These are phyloP conservation scores for Drosophila auraria DNA, from an alignment of 1,140 invertebrate species.

Conservation along the genomic window DNA sequence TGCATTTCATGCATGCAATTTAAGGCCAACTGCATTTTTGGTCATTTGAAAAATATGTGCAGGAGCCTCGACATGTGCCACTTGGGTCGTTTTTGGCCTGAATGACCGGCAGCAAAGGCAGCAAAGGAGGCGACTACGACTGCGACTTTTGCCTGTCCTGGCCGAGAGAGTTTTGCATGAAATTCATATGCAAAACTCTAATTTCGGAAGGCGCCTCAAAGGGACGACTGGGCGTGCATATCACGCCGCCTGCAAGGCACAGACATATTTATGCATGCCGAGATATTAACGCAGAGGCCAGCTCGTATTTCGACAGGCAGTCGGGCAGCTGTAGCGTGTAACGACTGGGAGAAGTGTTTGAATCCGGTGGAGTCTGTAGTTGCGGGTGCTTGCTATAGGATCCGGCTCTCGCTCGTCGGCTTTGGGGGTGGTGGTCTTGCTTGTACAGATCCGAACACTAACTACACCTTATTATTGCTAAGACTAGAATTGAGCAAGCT, in stretches of 20 bases:
- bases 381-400: too few relatives aligned
- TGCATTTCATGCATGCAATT: constrained; percentile 77
- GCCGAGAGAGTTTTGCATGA: constrained; percentile 43
- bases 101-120: constrained; percentile 40
- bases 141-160: constrained; percentile 7
- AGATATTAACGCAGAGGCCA: constrained; percentile 52
- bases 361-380: too few relatives aligned
- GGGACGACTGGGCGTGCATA: constrained; percentile 29
- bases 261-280: constrained; percentile 66
- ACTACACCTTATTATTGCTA: too few relatives aligned
- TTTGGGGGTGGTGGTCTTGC: too few relatives aligned
- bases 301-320: constrained; percentile 46
- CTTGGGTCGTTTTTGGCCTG: constrained; percentile 47
- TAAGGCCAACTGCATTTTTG: constrained; percentile 73
- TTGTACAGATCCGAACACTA: too few relatives aligned
- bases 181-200: constrained; percentile 73
- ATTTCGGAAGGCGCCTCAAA: constrained; percentile 44
- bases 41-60: constrained; percentile 67
- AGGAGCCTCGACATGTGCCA: constrained; percentile 58
- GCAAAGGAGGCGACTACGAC: constrained; percentile 10
- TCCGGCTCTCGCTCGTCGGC: too few relatives aligned
- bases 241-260: constrained; percentile 40
- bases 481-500: too few relatives aligned
- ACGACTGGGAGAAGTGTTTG: too few relatives aligned
- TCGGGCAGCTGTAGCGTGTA: too few relatives aligned